These are phyloP conservation scores for Mionectes olivaceus DNA, from an alignment of 2,797 vertebrate genomes.

Conservation along the genomic window DNA sequence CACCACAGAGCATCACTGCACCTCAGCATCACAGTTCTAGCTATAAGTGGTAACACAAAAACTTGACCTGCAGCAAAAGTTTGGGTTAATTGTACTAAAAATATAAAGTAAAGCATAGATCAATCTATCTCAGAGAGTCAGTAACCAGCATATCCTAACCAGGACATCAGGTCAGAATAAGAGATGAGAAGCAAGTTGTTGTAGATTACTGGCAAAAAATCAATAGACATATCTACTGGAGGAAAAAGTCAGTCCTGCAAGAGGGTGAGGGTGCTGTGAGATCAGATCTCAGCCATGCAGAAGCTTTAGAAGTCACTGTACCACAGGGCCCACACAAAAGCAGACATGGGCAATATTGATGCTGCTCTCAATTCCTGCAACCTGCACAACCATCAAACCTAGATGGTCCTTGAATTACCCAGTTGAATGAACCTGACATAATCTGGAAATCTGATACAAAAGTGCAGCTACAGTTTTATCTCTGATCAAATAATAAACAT, in stretches of 20 bases:
- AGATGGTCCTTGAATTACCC: neutral
- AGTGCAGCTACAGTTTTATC: neutral
- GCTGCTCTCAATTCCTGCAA: neutral
- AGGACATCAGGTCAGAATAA: neutral
- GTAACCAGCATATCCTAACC: neutral
- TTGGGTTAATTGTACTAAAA: neutral
- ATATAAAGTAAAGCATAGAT: neutral
- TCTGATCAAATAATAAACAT: neutral
- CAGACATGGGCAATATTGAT: neutral
- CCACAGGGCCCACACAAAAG: fast-evolving
- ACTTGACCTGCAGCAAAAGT: neutral
- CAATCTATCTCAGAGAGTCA: neutral
- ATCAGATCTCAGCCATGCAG: neutral
- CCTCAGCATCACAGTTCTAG: neutral
- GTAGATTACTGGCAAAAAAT: neutral
- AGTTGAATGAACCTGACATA: neutral
- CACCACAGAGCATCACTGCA: neutral
- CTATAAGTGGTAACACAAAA: neutral
- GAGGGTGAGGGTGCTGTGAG: neutral
- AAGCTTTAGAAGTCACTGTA: neutral
- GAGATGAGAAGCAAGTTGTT: neutral
- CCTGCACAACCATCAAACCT: neutral
- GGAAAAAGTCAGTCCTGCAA: neutral
- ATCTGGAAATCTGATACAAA: neutral
- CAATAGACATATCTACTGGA: neutral